Evolutionary conservation across 2,888 invertebrate species (phyloP).

Genomic region (Clostera curtula): DNA sequence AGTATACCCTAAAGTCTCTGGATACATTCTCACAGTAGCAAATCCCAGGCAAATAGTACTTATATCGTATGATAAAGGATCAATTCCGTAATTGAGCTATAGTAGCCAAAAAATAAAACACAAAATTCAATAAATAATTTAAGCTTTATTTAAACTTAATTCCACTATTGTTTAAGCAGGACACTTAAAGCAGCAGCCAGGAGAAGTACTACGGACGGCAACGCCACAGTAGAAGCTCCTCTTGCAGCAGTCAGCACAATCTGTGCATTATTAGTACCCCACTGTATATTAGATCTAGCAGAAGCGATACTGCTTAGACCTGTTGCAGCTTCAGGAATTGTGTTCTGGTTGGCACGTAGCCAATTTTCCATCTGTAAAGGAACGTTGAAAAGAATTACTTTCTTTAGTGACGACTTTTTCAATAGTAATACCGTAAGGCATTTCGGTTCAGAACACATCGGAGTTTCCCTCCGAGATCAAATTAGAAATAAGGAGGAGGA

Average conservation of each 20-base stretch:
- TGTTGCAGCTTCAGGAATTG: constrained; percentile 35
- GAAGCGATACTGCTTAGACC: constrained; percentile 43
- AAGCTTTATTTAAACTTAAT: constrained; percentile 1
- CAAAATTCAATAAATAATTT: too few relatives aligned
- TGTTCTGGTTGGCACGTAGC: constrained; percentile 32
- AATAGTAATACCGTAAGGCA: too few relatives aligned
- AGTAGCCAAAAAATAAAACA: too few relatives aligned
- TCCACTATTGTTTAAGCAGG: constrained; percentile 33
- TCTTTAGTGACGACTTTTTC: too few relatives aligned
- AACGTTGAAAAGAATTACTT: not conserved
- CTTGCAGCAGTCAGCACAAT: constrained; percentile 38
- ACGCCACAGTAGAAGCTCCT: constrained; percentile 31
- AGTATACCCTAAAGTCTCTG: too few relatives aligned
- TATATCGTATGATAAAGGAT: too few relatives aligned
- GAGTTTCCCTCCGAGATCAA: too few relatives aligned
- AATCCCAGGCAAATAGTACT: too few relatives aligned
- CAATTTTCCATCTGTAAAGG: constrained; percentile 53
- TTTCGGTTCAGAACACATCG: too few relatives aligned
- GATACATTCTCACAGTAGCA: too few relatives aligned
- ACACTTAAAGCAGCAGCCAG: constrained; percentile 32
- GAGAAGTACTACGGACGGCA: constrained; percentile 39
- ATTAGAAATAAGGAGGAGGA: too few relatives aligned
- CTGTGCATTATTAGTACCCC: constrained; percentile 45
- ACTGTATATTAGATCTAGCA: constrained; percentile 41
- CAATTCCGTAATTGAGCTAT: too few relatives aligned